phyloP scores from a whole-genome alignment of 2,888 invertebrate species.

The Agrilus biguttatus region DNA sequence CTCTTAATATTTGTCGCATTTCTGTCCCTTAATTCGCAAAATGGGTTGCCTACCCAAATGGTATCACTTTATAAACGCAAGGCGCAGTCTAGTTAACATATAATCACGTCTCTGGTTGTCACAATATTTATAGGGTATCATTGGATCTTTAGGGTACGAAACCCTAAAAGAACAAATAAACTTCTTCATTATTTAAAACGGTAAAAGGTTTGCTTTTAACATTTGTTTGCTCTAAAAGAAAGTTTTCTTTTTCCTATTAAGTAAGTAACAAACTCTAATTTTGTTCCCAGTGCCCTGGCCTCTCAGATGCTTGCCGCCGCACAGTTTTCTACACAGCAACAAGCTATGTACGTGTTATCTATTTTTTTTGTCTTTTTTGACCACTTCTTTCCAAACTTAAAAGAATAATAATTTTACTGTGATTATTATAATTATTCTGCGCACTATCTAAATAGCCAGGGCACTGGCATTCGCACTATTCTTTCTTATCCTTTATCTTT shows the following conservation, averaged over 20 bases:
- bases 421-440: constrained; percentile 1
- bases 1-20: too few species aligned
- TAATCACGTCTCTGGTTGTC: too few species aligned
- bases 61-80: too few species aligned
- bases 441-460: constrained; percentile 49
- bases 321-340: constrained; percentile 84
- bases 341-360: constrained; percentile 70
- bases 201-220: not conserved
- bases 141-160: too few species aligned
- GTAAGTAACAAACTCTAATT: constrained; percentile 26
- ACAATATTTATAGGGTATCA: too few species aligned
- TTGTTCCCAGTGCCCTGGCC: constrained; percentile 89
- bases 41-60: too few species aligned
- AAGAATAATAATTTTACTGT: not conserved
- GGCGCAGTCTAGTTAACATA: too few species aligned
- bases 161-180: too few species aligned
- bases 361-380: constrained; percentile 10
- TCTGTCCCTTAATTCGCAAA: too few species aligned
- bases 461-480: constrained; percentile 59
- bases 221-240: not conserved
- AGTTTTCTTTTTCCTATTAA: constrained; percentile 8
- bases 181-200: not conserved
- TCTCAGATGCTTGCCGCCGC: constrained; percentile 89
- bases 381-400: constrained; percentile 7
- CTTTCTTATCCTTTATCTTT: constrained; percentile 2